phyloP scores from a whole-genome alignment of 2,113 vertebrate species.

The Origma solitaria region DNA sequence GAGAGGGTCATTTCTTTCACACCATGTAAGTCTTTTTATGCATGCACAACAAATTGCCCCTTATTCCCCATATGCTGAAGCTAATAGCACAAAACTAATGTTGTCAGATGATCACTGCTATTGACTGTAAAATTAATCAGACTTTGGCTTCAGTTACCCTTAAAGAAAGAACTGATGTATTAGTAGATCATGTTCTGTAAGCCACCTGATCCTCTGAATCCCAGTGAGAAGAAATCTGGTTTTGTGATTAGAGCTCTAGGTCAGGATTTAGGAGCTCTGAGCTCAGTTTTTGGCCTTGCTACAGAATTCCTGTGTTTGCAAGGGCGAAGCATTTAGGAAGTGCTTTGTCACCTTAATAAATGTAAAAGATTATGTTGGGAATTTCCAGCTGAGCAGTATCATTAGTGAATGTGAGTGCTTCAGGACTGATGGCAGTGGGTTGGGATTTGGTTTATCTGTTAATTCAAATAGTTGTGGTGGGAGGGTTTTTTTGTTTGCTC shows the following conservation, averaged over 20 bases:
- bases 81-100: slow-evolving; percentile 45
- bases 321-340: slow-evolving; percentile 19
- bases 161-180: slow-evolving; percentile 1
- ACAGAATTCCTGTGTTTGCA: slow-evolving; percentile 1
- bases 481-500: not conserved
- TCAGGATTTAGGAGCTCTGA: not conserved
- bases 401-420: not conserved
- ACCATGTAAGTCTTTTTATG: not conserved
- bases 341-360: slow-evolving; percentile 43
- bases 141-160: slow-evolving; percentile 10
- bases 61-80: slow-evolving; percentile 16
- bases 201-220: not conserved
- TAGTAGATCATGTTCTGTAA: not conserved
- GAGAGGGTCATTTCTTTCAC: slow-evolving; percentile 34
- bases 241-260: slow-evolving; percentile 18
- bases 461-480: not conserved
- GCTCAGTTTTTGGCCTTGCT: slow-evolving; percentile 14
- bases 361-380: not conserved
- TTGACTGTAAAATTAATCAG: slow-evolving; percentile 42
- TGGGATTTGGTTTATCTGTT: not conserved
- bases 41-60: not conserved
- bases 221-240: not conserved
- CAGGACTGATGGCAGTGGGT: not conserved
- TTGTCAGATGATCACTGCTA: slow-evolving; percentile 24
- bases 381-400: not conserved